Evolutionary conservation across 2,113 vertebrate species (phyloP), one percentile per base, ranked within the genome.

Genomic region (Otis tarda): DNA sequence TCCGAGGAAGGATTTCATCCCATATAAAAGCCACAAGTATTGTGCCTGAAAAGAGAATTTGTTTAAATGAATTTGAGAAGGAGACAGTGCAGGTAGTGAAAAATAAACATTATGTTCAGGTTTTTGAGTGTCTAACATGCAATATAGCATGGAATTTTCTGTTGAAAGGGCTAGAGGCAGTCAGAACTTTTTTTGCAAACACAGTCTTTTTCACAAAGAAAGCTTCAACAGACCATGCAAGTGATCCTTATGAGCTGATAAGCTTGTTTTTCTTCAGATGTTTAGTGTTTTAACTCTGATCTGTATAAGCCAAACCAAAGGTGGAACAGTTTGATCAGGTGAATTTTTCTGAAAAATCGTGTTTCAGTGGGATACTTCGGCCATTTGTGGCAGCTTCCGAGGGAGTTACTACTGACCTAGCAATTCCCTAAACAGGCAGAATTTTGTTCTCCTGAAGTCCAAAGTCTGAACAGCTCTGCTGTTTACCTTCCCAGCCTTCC

Each of bases 11-110:
- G 49, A 97, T 64, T 92, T 96, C 89, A 55, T 94, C 94, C 96
- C 96, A 95, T 70, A 95, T 64, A 25, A 96, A 85, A 49, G 85
- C 95, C 77, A 97, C 97, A 30, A 97, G 78, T 60, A 96, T n/a
- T 30, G 97, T 89, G 67, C 97, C 97, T 97, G 94, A 73, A 87
- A 94, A 52, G 68, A 88, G 55, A 87, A 71, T 59, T 90, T 47
- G 65, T 60, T 81, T 39, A 39, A 79, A 21, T 31, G 31, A 6
- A 14, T 33, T 57, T 77, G 80, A 77, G 47, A 35, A 90, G 50
- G 33, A 43, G 9, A 49, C 14, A 12, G 45, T 68, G 13, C 19
- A 56, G 33, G 27, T 41, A 37, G 7, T 53, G 47, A 64, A 87
- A 87, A 90, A 57, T 24, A 50, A 57, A 78, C 16, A n/a, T 17